These are phyloP conservation scores for Dasyurus viverrinus DNA, from an alignment of 2,113 vertebrate species.

Conservation along the genomic window DNA sequence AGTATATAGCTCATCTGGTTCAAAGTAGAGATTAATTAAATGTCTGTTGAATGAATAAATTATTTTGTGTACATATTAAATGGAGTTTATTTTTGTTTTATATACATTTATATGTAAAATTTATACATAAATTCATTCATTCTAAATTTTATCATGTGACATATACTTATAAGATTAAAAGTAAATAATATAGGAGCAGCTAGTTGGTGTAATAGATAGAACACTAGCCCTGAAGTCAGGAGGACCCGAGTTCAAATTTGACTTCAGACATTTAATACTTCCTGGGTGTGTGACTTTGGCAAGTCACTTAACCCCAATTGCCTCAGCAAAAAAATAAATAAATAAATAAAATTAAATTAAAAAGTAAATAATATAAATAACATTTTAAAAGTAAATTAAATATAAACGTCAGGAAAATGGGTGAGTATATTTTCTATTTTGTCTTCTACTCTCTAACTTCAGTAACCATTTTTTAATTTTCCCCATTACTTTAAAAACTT, in stretches of 20 bases:
- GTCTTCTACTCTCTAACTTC: neutral
- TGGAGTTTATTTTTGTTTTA: neutral
- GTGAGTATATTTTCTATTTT: neutral
- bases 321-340: too few species aligned
- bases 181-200: neutral
- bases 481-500: neutral
- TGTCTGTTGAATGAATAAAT: neutral
- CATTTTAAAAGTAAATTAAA: neutral
- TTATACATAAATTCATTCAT: neutral
- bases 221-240: too few species aligned
- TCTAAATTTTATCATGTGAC: neutral
- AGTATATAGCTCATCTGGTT: neutral
- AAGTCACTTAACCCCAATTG: too few species aligned
- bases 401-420: neutral
- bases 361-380: neutral
- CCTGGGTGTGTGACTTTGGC: too few species aligned
- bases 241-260: too few species aligned
- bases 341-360: neutral
- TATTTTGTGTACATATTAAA: neutral
- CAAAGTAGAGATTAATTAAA: neutral
- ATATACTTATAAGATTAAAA: neutral
- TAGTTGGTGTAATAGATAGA: too few species aligned
- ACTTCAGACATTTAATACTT: too few species aligned
- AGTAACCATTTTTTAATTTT: neutral
- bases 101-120: neutral